Percentiles rank a stretch among this genome's conserved stretches.
Conservation (phyloP, 2,888 invertebrate genomes). For the Coenonympha arcania region DNA sequence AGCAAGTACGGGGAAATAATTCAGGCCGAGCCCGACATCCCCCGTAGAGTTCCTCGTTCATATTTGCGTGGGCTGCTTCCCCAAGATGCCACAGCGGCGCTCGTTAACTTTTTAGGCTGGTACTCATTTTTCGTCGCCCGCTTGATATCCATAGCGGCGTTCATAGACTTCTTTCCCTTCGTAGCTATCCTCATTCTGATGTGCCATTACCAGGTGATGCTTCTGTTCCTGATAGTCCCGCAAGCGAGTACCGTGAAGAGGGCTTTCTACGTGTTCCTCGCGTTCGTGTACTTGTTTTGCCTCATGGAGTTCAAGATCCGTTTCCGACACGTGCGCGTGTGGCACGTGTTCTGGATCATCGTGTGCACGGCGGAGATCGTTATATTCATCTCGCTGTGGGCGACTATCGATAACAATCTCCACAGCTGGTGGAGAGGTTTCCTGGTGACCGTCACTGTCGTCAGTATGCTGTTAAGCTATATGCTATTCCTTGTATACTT, state of each 20-base stretch:
- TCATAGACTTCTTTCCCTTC: conserved; percentile 78
- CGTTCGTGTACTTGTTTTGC: conserved; percentile 82
- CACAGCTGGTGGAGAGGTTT: conserved; percentile 82
- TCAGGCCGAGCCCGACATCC: conserved; percentile 58
- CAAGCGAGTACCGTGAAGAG: conserved; percentile 72
- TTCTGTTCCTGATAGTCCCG: conserved; percentile 78
- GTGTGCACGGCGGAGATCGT: conserved; percentile 79
- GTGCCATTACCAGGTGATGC: conserved; percentile 78
- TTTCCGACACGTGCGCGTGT: conserved; percentile 80
- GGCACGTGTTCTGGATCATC: conserved; percentile 79
- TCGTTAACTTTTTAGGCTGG: conserved; percentile 84
- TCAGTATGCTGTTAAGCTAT: conserved; percentile 74
- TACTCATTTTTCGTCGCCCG: conserved; percentile 82
- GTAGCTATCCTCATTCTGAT: conserved; percentile 75
- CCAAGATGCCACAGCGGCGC: conserved; percentile 80
- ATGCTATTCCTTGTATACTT: conserved; percentile 78
- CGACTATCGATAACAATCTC: conserved; percentile 59
- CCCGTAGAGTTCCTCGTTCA: conserved; percentile 57
- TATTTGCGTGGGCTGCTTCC: conserved; percentile 80
- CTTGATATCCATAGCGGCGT: conserved; percentile 79
- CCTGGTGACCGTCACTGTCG: conserved; percentile 76
- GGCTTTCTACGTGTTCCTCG: conserved; percentile 79
- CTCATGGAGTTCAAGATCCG: conserved; percentile 85
- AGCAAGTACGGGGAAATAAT: conserved; percentile 52
- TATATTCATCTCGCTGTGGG: conserved; percentile 81